These are phyloP conservation scores for Meandrina meandrites DNA, from an alignment of 92 coral and sea anemone species.

Conservation along the genomic window DNA sequence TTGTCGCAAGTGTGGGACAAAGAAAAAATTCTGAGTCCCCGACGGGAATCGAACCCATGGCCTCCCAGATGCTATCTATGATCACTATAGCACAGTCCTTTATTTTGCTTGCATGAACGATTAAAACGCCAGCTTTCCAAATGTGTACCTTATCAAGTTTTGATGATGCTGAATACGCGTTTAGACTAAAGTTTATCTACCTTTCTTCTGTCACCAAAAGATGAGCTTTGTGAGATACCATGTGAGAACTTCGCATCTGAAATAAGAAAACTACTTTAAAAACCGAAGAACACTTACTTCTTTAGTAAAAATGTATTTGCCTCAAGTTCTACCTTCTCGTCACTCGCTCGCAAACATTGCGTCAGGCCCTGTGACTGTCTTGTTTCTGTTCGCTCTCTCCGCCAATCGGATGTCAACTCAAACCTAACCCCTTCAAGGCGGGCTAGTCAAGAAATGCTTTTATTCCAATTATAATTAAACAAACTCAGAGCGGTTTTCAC, in stretches of 20 bases:
- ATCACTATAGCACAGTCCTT: no score
- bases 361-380: neutral
- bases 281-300: neutral
- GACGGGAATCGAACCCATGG: no score
- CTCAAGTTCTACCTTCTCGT: neutral
- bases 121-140: neutral
- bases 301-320: neutral
- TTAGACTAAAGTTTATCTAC: conserved; percentile 20
- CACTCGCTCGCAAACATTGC: neutral
- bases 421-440: no score
- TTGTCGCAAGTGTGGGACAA: no score
- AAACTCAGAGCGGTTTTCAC: no score
- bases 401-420: neutral
- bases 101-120: no score
- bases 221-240: conserved; percentile 67
- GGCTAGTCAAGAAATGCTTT: no score
- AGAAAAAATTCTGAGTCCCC: no score
- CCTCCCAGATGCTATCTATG: no score
- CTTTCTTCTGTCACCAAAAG: conserved; percentile 89
- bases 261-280: conserved; percentile 20
- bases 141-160: neutral
- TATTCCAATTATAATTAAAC: no score
- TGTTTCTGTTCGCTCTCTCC: neutral
- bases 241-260: conserved; percentile 69
- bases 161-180: neutral